These are phyloP conservation scores for Gambusia affinis DNA, from an alignment of 2,113 vertebrate species.

Conservation along the genomic window DNA sequence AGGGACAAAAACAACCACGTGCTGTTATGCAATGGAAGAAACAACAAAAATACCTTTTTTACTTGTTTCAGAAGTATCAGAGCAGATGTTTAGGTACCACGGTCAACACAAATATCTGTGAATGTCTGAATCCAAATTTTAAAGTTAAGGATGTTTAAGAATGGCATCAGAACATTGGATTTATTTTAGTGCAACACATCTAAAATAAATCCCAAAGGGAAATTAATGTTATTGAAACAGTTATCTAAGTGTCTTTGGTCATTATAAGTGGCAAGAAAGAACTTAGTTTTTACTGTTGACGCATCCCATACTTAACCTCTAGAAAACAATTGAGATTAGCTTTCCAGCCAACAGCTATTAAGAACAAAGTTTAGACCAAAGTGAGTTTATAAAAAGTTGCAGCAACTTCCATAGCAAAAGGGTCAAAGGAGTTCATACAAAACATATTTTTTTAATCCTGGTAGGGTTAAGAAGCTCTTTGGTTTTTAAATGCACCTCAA, in stretches of 20 bases:
- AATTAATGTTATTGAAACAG: too few species aligned
- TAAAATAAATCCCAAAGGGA: too few species aligned
- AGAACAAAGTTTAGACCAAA: not conserved
- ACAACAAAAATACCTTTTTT: conserved; percentile 29
- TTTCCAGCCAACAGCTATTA: not conserved
- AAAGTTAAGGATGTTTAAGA: not conserved
- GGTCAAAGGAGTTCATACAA: too few species aligned
- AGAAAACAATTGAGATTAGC: too few species aligned
- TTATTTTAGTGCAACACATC: too few species aligned
- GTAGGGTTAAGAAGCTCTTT: not conserved
- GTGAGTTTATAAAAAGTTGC: not conserved
- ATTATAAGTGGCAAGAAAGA: too few species aligned
- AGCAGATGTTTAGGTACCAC: conserved; percentile 26
- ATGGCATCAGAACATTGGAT: not conserved
- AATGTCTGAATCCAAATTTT: conserved; percentile 2
- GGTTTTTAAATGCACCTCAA: not conserved
- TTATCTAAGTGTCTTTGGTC: too few species aligned
- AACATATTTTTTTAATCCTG: not conserved
- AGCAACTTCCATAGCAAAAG: too few species aligned
- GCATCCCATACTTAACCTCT: too few species aligned
- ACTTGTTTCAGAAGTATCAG: conserved; percentile 1
- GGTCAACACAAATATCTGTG: conserved; percentile 3
- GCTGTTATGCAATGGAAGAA: conserved; percentile 56
- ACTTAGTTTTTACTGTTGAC: too few species aligned
- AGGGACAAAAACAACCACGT: conserved; percentile 57